Evolutionary conservation across 2,888 invertebrate genomes (phyloP), one percentile per base, ranked within the genome.

Genomic region (Rhopalosiphum nymphaeae): DNA sequence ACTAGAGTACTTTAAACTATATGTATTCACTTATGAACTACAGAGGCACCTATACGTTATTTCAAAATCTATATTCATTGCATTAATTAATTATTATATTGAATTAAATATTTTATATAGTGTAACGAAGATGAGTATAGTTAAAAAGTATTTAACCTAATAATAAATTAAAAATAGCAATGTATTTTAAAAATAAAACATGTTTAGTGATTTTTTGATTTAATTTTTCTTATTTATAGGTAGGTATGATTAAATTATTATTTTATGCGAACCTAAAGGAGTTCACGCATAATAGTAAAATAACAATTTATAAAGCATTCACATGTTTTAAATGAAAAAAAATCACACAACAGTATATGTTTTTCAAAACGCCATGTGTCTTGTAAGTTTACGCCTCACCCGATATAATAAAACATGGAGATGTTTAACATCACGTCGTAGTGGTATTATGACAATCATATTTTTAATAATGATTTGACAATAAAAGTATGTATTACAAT

Each of bases 401-500:
- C 89, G 16, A 56, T 89, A 46, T 44, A 53, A 53, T 61, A n/a
- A 67, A n/a, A 67, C 67, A 36, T 78, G 21, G 36, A 36, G 36
- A 78, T 78, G 36, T 53, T 84, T 29, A 91, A 84, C 29, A 21
- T 56, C 84, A 49, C 42, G 56, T 84, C 56, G 21, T 44, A 84
- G 42, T 53, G 84, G 42, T 91, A 29, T 36, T 88, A 84, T 53
- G 84, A 42, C 42, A 91, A 84, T 26, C 42, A 29, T 29, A 53
- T 56, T 84, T 84, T 84, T 42, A n/a, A 90, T 36, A 84, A 84
- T 56, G 25, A 90, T 78, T 49, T 49, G 49, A 90, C 90, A 36
- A 90, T 90, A 56, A 90, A 89, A 90, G 25, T 90, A 78, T 90
- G n/a, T n/a, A 67, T 90, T 29, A 67, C 36, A 67, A 90, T 49